Conservation (phyloP, 1,140 invertebrate species). For the Amphibalanus amphitrite region DNA sequence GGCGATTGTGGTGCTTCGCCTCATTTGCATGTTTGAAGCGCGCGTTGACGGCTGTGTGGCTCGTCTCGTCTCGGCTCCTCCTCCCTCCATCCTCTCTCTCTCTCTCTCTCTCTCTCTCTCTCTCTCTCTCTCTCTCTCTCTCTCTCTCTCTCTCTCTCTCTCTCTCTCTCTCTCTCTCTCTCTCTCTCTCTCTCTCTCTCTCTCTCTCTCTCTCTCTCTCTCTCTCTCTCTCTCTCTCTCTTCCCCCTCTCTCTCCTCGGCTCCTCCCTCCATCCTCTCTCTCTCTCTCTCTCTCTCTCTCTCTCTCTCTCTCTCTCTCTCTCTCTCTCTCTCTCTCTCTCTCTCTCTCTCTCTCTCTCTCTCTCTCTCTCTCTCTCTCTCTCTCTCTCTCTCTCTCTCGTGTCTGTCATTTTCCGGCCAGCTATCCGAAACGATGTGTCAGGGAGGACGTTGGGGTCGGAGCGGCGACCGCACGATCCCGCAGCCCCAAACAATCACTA, state of each 20-base stretch:
- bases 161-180: background rate
- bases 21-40: too few relatives aligned
- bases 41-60: too few relatives aligned
- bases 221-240: background rate
- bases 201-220: background rate
- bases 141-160: too few relatives aligned
- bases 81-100: too few relatives aligned
- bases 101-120: too few relatives aligned
- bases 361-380: conserved; percentile 6
- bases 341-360: background rate
- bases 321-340: background rate
- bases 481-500: too few relatives aligned
- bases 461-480: too few relatives aligned
- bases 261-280: background rate
- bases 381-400: conserved; percentile 1
- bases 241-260: background rate
- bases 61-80: too few relatives aligned
- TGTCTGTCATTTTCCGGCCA: background rate
- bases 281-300: conserved; percentile 1
- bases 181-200: conserved; percentile 1
- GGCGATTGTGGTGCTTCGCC: too few relatives aligned
- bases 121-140: conserved; percentile 15
- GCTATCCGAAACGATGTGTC: too few relatives aligned
- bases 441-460: too few relatives aligned
- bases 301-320: background rate